These are phyloP conservation scores for Brachymystax lenok DNA, from an alignment of 2,797 vertebrate species.

Conservation along the genomic window DNA sequence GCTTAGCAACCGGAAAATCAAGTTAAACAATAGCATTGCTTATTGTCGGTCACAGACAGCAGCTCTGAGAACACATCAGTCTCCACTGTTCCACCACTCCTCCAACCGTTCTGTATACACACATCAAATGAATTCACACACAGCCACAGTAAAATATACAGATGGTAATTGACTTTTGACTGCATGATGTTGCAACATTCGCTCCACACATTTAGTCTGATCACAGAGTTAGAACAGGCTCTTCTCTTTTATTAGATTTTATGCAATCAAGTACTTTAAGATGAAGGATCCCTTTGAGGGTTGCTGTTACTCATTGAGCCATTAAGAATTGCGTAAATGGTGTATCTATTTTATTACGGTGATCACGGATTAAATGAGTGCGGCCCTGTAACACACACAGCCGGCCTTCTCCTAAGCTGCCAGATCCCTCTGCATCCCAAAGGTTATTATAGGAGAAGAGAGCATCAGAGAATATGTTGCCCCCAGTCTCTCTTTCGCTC, in stretches of 20 bases:
- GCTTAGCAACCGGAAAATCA: slow-evolving; percentile 82
- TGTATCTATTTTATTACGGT: slow-evolving; percentile 75
- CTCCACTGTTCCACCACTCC: slow-evolving; percentile 61
- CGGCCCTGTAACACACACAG: slow-evolving; percentile 74
- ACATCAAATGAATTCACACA: slow-evolving; percentile 41
- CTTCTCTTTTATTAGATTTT: slow-evolving; percentile 24
- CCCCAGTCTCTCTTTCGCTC: slow-evolving; percentile 57
- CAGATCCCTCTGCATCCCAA: slow-evolving; percentile 73
- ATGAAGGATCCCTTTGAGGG: slow-evolving; percentile 62
- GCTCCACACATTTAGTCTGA: slow-evolving; percentile 70
- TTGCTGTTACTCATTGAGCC: slow-evolving; percentile 69
- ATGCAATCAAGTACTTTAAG: slow-evolving; percentile 45
- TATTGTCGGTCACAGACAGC: slow-evolving; percentile 75
- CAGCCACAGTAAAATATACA: slow-evolving; percentile 46
- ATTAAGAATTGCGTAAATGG: slow-evolving; percentile 67
- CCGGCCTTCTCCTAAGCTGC: slow-evolving; percentile 67
- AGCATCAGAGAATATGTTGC: slow-evolving; percentile 39
- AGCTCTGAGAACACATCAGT: slow-evolving; percentile 66
- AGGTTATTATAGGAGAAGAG: slow-evolving; percentile 75
- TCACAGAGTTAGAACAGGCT: slow-evolving; percentile 52
- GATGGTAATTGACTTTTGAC: slow-evolving; percentile 66
- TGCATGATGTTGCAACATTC: slow-evolving; percentile 59
- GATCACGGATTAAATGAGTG: slow-evolving; percentile 78
- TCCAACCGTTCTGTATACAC: slow-evolving; percentile 9
- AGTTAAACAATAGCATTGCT: slow-evolving; percentile 78